Conservation (phyloP, 2,113 vertebrate species). For the Oxygymnocypris stewartii region DNA sequence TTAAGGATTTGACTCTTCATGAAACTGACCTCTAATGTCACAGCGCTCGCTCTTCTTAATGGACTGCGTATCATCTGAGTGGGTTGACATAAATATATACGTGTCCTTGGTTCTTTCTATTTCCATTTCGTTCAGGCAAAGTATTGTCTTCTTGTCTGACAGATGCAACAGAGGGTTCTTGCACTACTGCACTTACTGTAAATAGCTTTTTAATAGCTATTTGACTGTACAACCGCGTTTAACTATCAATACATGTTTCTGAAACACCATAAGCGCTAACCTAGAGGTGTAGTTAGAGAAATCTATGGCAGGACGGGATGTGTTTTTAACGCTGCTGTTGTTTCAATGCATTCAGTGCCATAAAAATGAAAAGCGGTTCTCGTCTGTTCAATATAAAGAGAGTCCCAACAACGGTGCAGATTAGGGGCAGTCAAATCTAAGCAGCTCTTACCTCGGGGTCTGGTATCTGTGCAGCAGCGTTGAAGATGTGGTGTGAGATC, state of each 20-base stretch:
- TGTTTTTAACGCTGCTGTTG: not conserved
- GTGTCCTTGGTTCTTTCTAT: not conserved
- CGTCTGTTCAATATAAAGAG: not conserved
- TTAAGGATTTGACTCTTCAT: not conserved
- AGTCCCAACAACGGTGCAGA: not conserved
- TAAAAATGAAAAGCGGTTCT: not conserved
- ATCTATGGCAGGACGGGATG: not conserved
- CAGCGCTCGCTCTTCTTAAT: not conserved
- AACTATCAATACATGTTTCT: not conserved
- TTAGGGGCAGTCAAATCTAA: not conserved
- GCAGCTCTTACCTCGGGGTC: slow-evolving; percentile 78
- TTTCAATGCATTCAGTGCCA: not conserved
- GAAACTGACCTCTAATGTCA: not conserved
- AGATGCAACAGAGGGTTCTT: not conserved
- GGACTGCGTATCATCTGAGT: not conserved
- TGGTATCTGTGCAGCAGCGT: slow-evolving; percentile 73
- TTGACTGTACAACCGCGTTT: not conserved
- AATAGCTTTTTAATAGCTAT: not conserved
- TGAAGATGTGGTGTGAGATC: slow-evolving; percentile 72
- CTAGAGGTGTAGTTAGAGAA: not conserved
- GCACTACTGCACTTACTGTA: not conserved
- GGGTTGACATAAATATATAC: not conserved
- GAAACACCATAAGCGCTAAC: not conserved
- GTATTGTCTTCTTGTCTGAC: too few species aligned
- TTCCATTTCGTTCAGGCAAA: not conserved